Base-by-base conservation (phyloP, 2,888 invertebrate genomes). In the Nasonovia ribisnigri region DNA sequence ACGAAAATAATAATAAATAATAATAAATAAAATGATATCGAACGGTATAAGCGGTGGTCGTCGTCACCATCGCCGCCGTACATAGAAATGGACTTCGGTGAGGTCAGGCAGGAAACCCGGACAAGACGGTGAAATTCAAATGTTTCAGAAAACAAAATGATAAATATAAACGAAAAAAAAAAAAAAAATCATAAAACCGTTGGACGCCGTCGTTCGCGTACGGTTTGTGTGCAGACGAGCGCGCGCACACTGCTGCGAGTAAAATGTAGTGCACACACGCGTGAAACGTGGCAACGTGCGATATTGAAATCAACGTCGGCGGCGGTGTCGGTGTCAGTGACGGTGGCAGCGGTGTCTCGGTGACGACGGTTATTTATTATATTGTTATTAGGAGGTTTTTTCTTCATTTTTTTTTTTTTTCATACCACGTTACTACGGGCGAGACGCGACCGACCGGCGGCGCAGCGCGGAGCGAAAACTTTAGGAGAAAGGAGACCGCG, bases 211-310 rank as follows among this genome's bases (percentile, higher is more conserved):
- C 20, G 87, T 87, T 87, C 3, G 42, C 36, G 42, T 88, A 54
- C 24, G 36, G n/a, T 24, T 26, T 24, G 16, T 43, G 46, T n/a
- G 60, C 48, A 36, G n/a, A 88, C 90, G 90, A 57, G 46, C 90
- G 48, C 84, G 77, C 24, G 84, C 84, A 57, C 54, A 84, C 43
- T 36, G 77, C 42, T 29, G 43, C 48, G 88, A 42, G 92, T 67
- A 84, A 43, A 86, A 46, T 77, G 54, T 92, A 77, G 51, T 57
- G 87, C 92, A 92, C 86, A 90, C 92, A 77, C 84, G 84, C 90
- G 57, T 90, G 93, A 93, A 93, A 93, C 90, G 57, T 93, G 93
- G 90, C 93, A 93, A 93, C 93, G 93, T 84, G 86, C 57, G 43
- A 90, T 93, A 90, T 93, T 93, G 90, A 93, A 93, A 90, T 93